phyloP scores from a whole-genome alignment of 2,888 invertebrate species.

The Chrysolina oricalcia region DNA sequence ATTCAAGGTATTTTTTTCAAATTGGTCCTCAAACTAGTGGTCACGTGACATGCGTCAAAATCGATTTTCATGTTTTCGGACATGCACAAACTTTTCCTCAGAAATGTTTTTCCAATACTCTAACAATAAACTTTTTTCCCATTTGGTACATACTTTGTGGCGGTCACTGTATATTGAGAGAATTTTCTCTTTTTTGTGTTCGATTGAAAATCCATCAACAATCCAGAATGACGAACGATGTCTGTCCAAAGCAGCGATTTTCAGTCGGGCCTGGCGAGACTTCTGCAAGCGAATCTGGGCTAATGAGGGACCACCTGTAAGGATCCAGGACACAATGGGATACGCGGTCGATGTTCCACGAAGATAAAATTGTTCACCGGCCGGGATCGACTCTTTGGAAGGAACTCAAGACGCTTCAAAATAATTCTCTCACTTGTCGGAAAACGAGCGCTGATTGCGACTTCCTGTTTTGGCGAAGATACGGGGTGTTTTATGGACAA shows the following conservation, averaged over 20 bases:
- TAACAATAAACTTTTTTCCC: too few species aligned
- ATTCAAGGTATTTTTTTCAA: too few species aligned
- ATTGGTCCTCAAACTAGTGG: too few species aligned
- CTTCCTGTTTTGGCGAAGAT: too few species aligned
- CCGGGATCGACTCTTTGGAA: neutral
- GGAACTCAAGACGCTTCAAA: constrained; percentile 1
- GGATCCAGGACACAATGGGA: constrained; percentile 40
- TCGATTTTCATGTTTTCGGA: too few species aligned
- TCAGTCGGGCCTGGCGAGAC: constrained; percentile 37
- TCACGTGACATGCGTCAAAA: too few species aligned
- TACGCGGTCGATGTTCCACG: constrained; percentile 32
- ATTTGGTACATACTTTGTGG: too few species aligned
- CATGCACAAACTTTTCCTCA: too few species aligned
- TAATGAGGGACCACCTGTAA: constrained; percentile 47
- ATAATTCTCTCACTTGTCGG: neutral
- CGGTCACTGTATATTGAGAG: too few species aligned
- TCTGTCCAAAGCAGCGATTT: constrained; percentile 39
- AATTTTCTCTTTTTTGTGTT: neutral
- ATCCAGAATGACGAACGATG: constrained; percentile 35
- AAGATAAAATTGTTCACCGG: constrained; percentile 1
- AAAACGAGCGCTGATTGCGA: neutral
- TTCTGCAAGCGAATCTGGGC: constrained; percentile 44
- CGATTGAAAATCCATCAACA: neutral
- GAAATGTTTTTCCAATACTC: too few species aligned
- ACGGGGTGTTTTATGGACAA: too few species aligned